Evolutionary conservation across 37 sponge, comb jelly and placozoan genomes (phyloP).

Genomic region (Mnemiopsis leidyi): DNA sequence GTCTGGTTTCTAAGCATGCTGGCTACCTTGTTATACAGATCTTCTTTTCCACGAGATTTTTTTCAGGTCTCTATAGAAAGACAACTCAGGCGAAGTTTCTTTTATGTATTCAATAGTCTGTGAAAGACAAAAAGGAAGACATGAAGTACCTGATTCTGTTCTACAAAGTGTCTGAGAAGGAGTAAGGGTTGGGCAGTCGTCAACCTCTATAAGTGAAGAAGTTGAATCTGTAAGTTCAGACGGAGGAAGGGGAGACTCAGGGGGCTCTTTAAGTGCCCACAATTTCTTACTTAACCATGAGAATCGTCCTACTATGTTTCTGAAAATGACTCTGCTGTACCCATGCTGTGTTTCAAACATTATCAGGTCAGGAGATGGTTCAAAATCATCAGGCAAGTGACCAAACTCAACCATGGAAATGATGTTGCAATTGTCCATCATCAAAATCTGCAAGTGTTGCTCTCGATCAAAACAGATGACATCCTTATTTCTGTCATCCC

Average conservation of each 20-base stretch:
- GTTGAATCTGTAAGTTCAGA: not conserved
- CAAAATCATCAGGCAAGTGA: not conserved
- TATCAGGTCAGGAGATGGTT: not conserved
- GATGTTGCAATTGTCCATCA: conserved; percentile 37
- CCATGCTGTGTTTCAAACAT: conserved; percentile 25
- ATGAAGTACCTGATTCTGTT: not conserved
- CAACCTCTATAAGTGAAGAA: not conserved
- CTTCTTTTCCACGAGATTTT: not conserved
- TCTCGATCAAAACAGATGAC: not conserved
- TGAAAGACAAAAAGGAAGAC: not conserved
- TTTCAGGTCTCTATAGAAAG: not conserved
- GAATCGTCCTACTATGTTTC: conserved; percentile 36
- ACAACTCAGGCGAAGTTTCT: not conserved
- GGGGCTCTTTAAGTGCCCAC: not conserved
- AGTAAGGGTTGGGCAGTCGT: conserved; percentile 30
- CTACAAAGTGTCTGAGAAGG: not conserved
- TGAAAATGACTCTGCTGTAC: conserved; percentile 32
- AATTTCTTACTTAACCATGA: conserved; percentile 41
- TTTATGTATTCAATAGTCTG: conserved; percentile 45
- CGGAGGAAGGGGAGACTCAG: not conserved
- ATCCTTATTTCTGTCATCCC: not conserved
- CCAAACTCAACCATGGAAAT: not conserved
- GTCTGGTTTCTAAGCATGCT: conserved; percentile 40
- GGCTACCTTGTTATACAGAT: not conserved
- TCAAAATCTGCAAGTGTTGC: conserved; percentile 10